Evolutionary conservation across 2,888 invertebrate species (phyloP).

Genomic region (Unio delphinus): DNA sequence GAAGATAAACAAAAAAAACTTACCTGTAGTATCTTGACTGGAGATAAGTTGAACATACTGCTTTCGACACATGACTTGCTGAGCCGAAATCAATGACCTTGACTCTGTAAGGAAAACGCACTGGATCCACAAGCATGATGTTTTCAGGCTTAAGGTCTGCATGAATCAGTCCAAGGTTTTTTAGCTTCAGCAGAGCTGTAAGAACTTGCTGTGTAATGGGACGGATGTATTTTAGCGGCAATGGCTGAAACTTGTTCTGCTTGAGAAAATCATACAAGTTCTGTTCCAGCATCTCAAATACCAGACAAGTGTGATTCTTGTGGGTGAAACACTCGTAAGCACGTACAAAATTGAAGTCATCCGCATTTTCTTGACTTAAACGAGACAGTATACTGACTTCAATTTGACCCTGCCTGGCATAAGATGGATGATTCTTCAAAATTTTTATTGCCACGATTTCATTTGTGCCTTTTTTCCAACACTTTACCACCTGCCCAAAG

Average conservation of each 20-base stretch:
- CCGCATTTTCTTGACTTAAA: constrained; percentile 72
- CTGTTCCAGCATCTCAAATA: constrained; percentile 99
- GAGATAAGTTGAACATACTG: constrained; percentile 99
- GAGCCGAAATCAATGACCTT: constrained; percentile 99
- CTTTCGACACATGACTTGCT: constrained; percentile 99
- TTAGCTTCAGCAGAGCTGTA: constrained; percentile 85
- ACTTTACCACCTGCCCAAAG: constrained; percentile 99
- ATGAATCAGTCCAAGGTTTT: constrained; percentile 99
- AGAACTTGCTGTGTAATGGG: constrained; percentile 98
- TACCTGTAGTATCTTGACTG: constrained; percentile 97
- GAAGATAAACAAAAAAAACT: constrained; percentile 20
- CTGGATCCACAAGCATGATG: constrained; percentile 99
- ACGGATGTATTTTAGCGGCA: constrained; percentile 97
- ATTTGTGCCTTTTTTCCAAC: constrained; percentile 99
- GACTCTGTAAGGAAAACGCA: constrained; percentile 97
- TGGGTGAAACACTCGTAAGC: constrained; percentile 99
- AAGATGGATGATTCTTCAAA: constrained; percentile 99
- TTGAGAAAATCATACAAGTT: constrained; percentile 99
- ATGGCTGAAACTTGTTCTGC: constrained; percentile 99
- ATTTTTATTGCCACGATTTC: constrained; percentile 99
- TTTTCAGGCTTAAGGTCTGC: constrained; percentile 99
- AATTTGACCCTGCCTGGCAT: constrained; percentile 99
- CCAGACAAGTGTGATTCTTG: constrained; percentile 98
- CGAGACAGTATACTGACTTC: constrained; percentile 82
- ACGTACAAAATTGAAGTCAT: constrained; percentile 96